A percentile compares a stretch with the other conserved stretches of the same genome.
Evolutionary conservation across 2,797 vertebrate species (phyloP).

Genomic region (Dipus sagitta): DNA sequence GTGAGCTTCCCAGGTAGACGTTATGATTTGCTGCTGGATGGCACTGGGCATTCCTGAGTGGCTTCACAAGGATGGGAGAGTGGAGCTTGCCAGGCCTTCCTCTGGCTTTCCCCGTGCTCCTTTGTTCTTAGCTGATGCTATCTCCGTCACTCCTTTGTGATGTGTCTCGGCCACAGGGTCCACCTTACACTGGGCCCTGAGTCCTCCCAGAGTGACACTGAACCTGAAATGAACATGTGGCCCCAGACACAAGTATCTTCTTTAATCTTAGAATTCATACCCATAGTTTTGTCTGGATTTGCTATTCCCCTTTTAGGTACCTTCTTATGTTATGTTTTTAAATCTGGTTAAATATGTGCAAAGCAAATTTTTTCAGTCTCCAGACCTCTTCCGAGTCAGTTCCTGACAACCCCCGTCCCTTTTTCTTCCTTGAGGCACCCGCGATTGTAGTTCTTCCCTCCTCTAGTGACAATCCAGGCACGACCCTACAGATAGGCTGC

Average conservation of each 20-base stretch:
- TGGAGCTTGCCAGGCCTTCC: neutral
- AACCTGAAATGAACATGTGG: rapidly evolving
- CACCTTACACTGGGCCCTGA: neutral
- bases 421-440: rapidly evolving
- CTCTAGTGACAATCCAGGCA: neutral
- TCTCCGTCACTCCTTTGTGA: neutral
- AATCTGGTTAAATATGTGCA: neutral
- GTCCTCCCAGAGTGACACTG: neutral
- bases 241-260: no score
- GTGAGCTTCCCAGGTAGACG: neutral
- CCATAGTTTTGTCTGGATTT: neutral
- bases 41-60: no score
- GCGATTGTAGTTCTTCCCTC: neutral
- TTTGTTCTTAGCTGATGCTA: neutral
- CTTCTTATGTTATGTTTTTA: neutral
- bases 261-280: neutral
- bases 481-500: neutral
- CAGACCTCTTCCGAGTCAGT: neutral
- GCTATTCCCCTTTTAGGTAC: neutral
- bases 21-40: no score
- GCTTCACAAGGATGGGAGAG: rapidly evolving
- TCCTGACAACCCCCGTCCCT: neutral
- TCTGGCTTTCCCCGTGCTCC: neutral
- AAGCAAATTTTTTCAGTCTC: neutral
- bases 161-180: neutral